phyloP scores from a whole-genome alignment of 2,888 invertebrate genomes.

The Synergus japonicus region DNA sequence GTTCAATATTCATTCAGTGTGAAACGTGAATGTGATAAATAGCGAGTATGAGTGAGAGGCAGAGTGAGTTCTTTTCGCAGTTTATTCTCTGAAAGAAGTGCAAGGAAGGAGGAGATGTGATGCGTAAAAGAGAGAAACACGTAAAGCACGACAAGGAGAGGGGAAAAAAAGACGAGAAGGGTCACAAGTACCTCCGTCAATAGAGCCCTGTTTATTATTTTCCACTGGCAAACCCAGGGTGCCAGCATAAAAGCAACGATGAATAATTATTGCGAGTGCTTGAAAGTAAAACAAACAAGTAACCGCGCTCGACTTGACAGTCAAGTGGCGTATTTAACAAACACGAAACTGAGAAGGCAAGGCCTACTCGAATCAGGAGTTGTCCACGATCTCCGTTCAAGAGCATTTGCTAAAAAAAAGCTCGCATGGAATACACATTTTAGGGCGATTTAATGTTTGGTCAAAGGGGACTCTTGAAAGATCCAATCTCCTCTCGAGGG shows the following conservation, averaged over 20 bases:
- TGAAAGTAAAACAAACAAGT: slow-evolving; percentile 73
- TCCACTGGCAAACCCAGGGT: slow-evolving; percentile 54
- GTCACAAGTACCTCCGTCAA: slow-evolving; percentile 64
- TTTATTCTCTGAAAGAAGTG: slow-evolving; percentile 65
- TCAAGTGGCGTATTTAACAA: slow-evolving; percentile 72
- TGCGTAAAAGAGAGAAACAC: slow-evolving; percentile 45
- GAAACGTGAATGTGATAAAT: slow-evolving; percentile 56
- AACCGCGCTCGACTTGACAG: slow-evolving; percentile 69
- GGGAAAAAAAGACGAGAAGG: slow-evolving; percentile 50
- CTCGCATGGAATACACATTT: slow-evolving; percentile 14
- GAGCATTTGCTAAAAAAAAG: slow-evolving; percentile 31
- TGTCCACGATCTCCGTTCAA: slow-evolving; percentile 30
- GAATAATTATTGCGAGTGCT: slow-evolving; percentile 74
- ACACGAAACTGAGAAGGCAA: slow-evolving; percentile 53
- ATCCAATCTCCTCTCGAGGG: slow-evolving; percentile 21
- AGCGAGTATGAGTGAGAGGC: slow-evolving; percentile 59
- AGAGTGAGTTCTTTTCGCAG: slow-evolving; percentile 67
- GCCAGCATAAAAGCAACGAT: slow-evolving; percentile 68
- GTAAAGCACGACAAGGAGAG: slow-evolving; percentile 44
- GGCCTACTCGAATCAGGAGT: slow-evolving; percentile 39
- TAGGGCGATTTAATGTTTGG: slow-evolving; percentile 31
- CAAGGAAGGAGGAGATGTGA: slow-evolving; percentile 23
- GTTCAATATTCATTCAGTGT: slow-evolving; percentile 55
- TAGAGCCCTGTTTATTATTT: slow-evolving; percentile 66
- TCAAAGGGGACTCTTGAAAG: slow-evolving; percentile 22